Conservation (phyloP, 2,888 invertebrate species). For the Macropis europaea region DNA sequence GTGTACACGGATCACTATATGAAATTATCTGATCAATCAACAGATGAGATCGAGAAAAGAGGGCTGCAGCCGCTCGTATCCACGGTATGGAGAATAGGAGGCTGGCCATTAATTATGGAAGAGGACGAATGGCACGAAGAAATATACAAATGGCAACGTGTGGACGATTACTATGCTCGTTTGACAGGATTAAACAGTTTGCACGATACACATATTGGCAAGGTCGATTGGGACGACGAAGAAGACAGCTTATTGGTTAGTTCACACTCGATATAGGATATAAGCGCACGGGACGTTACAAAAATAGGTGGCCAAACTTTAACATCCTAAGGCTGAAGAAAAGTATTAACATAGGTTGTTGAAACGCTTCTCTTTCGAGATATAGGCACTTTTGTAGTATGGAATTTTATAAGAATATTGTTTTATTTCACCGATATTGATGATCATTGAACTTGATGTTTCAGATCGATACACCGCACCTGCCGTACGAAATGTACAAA, state of each 20-base stretch:
- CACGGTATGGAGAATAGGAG: slow-evolving; percentile 58
- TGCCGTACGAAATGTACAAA: background rate
- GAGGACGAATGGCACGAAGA: slow-evolving; percentile 61
- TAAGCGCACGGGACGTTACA: too few relatives aligned
- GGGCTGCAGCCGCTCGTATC: slow-evolving; percentile 58
- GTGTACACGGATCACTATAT: too few relatives aligned
- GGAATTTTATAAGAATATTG: too few relatives aligned
- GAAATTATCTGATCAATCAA: background rate
- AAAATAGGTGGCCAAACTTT: too few relatives aligned
- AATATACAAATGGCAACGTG: slow-evolving; percentile 58
- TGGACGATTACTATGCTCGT: slow-evolving; percentile 59
- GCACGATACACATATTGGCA: background rate
- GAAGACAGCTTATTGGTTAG: background rate
- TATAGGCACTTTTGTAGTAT: too few relatives aligned
- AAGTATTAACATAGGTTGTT: too few relatives aligned
- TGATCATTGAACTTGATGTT: background rate
- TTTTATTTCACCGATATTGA: too few relatives aligned
- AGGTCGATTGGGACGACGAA: background rate
- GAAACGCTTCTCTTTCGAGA: too few relatives aligned
- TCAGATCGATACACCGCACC: background rate
- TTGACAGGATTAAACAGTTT: slow-evolving; percentile 40
- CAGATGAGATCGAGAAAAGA: slow-evolving; percentile 53
- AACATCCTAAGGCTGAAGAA: too few relatives aligned
- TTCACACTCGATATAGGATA: too few relatives aligned
- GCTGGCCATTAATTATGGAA: slow-evolving; percentile 68